These are phyloP conservation scores for Thereva nobilitata DNA, from an alignment of 2,888 invertebrate genomes.

Conservation along the genomic window DNA sequence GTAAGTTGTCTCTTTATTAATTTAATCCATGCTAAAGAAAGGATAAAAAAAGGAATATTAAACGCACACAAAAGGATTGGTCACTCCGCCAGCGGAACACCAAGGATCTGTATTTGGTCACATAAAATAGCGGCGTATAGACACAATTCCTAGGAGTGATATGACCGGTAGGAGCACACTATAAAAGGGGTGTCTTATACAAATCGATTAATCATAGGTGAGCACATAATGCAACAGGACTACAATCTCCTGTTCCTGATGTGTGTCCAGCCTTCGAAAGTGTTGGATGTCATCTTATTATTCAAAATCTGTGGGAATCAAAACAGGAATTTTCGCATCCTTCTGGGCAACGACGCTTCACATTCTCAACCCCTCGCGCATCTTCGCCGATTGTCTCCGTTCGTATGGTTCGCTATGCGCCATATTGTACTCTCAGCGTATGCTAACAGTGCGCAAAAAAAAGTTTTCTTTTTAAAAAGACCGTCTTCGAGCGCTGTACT, in stretches of 20 bases:
- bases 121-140: conserved; percentile 1
- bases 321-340: conserved; percentile 54
- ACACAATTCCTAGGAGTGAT: conserved; percentile 13
- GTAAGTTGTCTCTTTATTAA: conserved; percentile 35
- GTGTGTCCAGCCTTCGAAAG: conserved; percentile 47
- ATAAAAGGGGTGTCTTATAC: conserved; percentile 32
- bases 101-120: conserved; percentile 1
- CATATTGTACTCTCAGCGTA: too few relatives aligned
- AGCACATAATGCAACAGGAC: conserved; percentile 41
- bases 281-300: conserved; percentile 60
- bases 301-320: conserved; percentile 58
- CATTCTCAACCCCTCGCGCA: not conserved
- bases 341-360: conserved; percentile 18
- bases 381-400: not conserved
- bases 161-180: conserved; percentile 29
- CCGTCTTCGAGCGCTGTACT: too few relatives aligned
- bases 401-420: too few relatives aligned
- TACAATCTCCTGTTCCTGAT: conserved; percentile 40
- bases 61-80: conserved; percentile 26
- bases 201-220: conserved; percentile 38
- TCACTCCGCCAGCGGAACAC: conserved; percentile 28
- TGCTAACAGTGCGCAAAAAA: too few relatives aligned
- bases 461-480: too few relatives aligned
- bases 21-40: conserved; percentile 27
- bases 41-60: conserved; percentile 23